Evolutionary conservation across 2,888 invertebrate species (phyloP).

Genomic region (Dryomyza anilis): DNA sequence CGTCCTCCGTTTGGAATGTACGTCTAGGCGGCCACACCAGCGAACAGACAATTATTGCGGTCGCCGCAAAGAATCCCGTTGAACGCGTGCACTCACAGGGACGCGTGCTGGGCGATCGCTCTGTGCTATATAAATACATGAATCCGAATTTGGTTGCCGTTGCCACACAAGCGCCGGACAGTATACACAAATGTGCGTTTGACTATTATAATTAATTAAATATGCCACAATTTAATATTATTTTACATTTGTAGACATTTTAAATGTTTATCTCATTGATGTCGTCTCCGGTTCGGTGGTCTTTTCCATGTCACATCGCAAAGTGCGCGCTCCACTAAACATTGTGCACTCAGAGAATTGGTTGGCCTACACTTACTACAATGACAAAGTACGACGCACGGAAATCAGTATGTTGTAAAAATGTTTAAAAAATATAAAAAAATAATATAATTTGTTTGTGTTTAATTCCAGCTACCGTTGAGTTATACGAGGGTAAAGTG

Average conservation of each 20-base stretch:
- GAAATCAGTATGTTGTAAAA: slow-evolving; percentile 72
- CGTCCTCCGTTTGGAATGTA: slow-evolving; percentile 73
- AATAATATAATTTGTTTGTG: not conserved
- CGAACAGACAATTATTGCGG: slow-evolving; percentile 68
- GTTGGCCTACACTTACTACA: slow-evolving; percentile 92
- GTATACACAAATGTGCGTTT: slow-evolving; percentile 74
- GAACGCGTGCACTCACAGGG: slow-evolving; percentile 94
- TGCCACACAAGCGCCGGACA: slow-evolving; percentile 77
- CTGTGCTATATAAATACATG: slow-evolving; percentile 96
- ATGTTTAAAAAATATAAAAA: not conserved
- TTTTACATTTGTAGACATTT: slow-evolving; percentile 66
- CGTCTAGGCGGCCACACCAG: slow-evolving; percentile 67
- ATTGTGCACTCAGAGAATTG: slow-evolving; percentile 97
- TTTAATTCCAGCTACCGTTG: slow-evolving; percentile 73
- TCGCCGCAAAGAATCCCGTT: slow-evolving; percentile 69
- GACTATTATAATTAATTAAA: not conserved
- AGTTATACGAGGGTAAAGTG: slow-evolving; percentile 92
- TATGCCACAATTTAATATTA: not conserved
- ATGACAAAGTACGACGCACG: slow-evolving; percentile 88
- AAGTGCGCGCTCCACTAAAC: slow-evolving; percentile 82
- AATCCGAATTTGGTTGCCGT: slow-evolving; percentile 96
- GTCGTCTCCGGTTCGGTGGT: slow-evolving; percentile 85
- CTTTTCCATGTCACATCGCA: slow-evolving; percentile 82
- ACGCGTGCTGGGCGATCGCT: slow-evolving; percentile 90
- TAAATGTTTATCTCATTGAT: slow-evolving; percentile 88